phyloP scores from a whole-genome alignment of 2,888 invertebrate species.

The Muschampia plurimacula region DNA sequence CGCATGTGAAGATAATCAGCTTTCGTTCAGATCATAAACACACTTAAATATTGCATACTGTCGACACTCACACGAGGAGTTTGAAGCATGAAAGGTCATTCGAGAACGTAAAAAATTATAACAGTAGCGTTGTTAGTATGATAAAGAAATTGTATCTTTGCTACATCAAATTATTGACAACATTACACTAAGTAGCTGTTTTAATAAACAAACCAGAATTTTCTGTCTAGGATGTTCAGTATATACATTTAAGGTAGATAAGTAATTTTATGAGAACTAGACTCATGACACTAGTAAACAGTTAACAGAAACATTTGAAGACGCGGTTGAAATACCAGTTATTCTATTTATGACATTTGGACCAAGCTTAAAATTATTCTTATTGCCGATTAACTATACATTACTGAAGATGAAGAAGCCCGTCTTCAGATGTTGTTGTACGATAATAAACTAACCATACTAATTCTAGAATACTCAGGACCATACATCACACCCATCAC shows the following conservation, averaged over 20 bases:
- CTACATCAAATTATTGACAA: conserved; percentile 42
- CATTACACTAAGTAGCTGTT: conserved; percentile 38
- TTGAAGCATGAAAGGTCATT: conserved; percentile 62
- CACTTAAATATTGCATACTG: conserved; percentile 85
- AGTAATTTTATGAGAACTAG: conserved; percentile 7
- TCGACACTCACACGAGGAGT: conserved; percentile 72
- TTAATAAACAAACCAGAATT: conserved; percentile 8
- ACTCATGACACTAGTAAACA: conserved; percentile 22
- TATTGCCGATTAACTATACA: neutral
- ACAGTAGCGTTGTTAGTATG: conserved; percentile 12
- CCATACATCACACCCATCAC: conserved; percentile 76
- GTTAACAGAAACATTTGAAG: conserved; percentile 28
- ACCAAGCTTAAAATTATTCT: neutral
- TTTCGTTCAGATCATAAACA: conserved; percentile 60
- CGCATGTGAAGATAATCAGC: conserved; percentile 61
- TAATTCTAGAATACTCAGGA: conserved; percentile 46
- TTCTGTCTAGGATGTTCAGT: conserved; percentile 8
- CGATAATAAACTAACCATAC: conserved; percentile 7
- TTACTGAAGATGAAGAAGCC: neutral
- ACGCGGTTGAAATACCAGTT: neutral
- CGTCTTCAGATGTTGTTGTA: conserved; percentile 21
- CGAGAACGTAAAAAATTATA: conserved; percentile 34
- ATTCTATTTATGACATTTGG: too few species aligned
- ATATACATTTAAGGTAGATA: conserved; percentile 10
- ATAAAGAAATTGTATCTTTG: conserved; percentile 20